Base-by-base conservation (phyloP, 1,140 invertebrate species). In the Solen grandis region DNA sequence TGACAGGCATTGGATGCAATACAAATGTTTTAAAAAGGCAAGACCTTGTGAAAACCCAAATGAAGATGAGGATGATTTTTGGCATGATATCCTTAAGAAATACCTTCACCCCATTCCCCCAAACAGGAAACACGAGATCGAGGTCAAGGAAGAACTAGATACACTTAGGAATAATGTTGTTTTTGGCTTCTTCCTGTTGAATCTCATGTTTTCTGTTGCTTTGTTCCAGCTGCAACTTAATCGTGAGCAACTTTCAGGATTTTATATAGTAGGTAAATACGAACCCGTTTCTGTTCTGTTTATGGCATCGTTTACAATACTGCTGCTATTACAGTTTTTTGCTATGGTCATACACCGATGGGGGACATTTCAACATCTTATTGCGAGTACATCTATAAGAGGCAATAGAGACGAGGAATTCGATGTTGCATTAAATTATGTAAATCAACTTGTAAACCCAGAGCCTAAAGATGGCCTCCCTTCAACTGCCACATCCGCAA, bases 311-410 rank as follows among this genome's bases (percentile, higher is more conserved):
- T 93, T 93, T 83, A 87, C 88, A 22, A 31, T 91, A 0, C 86
- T 93, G 33, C 75, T 93, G 25, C 65, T 92, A 16, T 81, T 92
- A 16, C 93, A 93, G 81, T 89, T 93, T 77, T 54, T 92, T 14
- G 92, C 91, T 2, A 93, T 93, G 93, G 66, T 93, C 22, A 84
- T 93, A n/a, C 93, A 93, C 83, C 84, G 93, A 13, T 99, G 99
- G 91, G 98, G 98, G 87, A 99, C 99, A 3, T 93, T 99, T 54
- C 97, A 97, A 0, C 99, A 99, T 91, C 99, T 99, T 85, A 94
- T 99, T 86, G 96, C 98, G 16, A 98, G 97, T 4, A 99, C 98
- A 5, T 33, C 46, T 27, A 16, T 84, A n/a, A 5, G 0, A 35
- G 50, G 4, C 36, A 50, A 5, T 35, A 27, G 38, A 5, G 38